phyloP scores from a whole-genome alignment of 1,140 invertebrate genomes.

The Drosophila kanapiae region DNA sequence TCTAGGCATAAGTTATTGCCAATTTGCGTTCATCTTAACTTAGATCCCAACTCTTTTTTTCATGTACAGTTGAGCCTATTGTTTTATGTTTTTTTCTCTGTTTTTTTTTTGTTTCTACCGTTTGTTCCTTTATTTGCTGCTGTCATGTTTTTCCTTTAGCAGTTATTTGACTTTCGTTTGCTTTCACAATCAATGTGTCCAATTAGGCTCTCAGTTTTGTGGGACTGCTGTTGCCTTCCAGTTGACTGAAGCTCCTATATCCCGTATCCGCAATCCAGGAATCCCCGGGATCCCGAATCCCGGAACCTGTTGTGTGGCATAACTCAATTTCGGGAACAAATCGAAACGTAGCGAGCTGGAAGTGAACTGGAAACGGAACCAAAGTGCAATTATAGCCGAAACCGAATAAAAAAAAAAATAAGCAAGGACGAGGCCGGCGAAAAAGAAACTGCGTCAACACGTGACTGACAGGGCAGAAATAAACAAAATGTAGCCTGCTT shows the following conservation, averaged over 20 bases:
- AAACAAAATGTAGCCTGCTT: constrained; percentile 68
- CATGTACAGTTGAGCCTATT: constrained; percentile 7
- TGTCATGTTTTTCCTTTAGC: constrained; percentile 11
- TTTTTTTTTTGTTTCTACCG: not conserved
- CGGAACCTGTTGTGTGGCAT: constrained; percentile 49
- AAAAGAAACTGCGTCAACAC: constrained; percentile 52
- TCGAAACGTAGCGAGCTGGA: constrained; percentile 32
- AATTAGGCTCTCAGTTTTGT: constrained; percentile 53
- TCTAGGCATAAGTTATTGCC: too few relatives aligned
- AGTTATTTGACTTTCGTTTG: constrained; percentile 16
- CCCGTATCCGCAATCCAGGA: constrained; percentile 2
- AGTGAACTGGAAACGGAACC: constrained; percentile 54
- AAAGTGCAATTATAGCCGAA: constrained; percentile 56
- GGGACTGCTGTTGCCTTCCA: constrained; percentile 40
- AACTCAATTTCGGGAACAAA: constrained; percentile 53
- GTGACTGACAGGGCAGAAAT: constrained; percentile 53
- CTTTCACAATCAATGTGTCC: constrained; percentile 46
- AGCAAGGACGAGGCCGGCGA: not conserved
- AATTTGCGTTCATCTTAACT: not conserved
- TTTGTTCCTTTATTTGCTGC: constrained; percentile 1
- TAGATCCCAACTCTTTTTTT: not conserved
- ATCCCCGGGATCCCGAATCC: not conserved
- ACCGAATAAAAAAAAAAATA: not conserved
- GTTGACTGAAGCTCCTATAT: constrained; percentile 41
- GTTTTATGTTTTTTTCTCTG: not conserved